These are phyloP conservation scores for Melanaphis sacchari DNA, from an alignment of 1,140 invertebrate genomes.

Conservation along the genomic window DNA sequence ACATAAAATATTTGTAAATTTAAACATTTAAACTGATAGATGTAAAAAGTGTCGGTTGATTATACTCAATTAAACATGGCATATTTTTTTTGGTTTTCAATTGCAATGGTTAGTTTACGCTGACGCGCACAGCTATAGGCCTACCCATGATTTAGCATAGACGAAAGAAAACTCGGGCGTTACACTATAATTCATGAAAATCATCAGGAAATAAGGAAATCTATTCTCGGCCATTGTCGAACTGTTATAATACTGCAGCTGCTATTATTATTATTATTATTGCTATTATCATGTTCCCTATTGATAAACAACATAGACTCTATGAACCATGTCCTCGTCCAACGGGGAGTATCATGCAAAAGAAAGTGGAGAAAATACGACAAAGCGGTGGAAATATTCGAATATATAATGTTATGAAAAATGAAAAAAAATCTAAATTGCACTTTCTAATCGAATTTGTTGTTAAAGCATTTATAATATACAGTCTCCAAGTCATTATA, in stretches of 20 bases:
- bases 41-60: neutral
- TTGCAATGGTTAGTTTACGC: constrained; percentile 45
- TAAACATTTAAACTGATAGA: constrained; percentile 10
- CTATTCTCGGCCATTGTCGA: constrained; percentile 19
- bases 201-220: constrained; percentile 56
- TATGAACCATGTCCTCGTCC: constrained; percentile 49
- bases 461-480: constrained; percentile 2
- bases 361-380: constrained; percentile 52
- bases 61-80: neutral
- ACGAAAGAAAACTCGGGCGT: constrained; percentile 38
- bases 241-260: neutral
- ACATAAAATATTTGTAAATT: neutral
- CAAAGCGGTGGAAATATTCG: neutral
- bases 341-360: neutral
- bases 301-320: constrained; percentile 52
- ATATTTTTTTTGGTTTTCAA: constrained; percentile 30
- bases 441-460: constrained; percentile 49
- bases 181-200: constrained; percentile 47
- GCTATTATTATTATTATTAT: neutral
- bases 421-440: neutral
- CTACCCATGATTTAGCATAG: constrained; percentile 35
- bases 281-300: constrained; percentile 37
- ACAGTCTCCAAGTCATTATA: neutral
- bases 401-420: constrained; percentile 17
- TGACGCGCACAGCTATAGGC: neutral